Base-by-base conservation (phyloP, 2,888 invertebrate genomes). In the Sicus ferrugineus region DNA sequence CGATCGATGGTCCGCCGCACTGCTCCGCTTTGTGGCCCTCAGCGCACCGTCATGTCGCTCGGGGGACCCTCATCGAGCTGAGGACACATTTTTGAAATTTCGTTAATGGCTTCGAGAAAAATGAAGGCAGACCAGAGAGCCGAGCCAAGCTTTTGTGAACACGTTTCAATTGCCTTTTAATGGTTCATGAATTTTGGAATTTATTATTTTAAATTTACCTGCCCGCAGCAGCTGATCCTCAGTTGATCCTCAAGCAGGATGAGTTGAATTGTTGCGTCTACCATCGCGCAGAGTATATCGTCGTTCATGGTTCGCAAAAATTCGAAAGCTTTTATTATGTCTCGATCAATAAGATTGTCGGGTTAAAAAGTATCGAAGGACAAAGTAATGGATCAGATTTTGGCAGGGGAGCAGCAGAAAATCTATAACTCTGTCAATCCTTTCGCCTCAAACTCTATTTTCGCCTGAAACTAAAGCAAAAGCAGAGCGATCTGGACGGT, bases 61-160 rank as follows among this genome's bases (percentile, higher is more conserved):
- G 52, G 14, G 50, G 61, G 30, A 30, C 59, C 48, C 48, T 67
- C 64, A 63, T 50, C 65, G 68, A 50, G 64, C 64, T 42, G 69
- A 42, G 70, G 72, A 68, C 72, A 72, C 68, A 72, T 70, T 72
- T 72, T 68, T 66, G 66, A 70, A 72, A 68, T 72, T 70, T 72
- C 58, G 62, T 62, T 68, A 72, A 72, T 72, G 67, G 38, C 6
- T 65, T 59, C 48, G 7, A 42, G 31, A 58, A 58, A 42, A 31
- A 31, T 14, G 11, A 48, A 63, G 30, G 19, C 26, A 21, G 14
- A 16, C 11, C 26, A 21, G 1, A 31, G 16, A 34, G 52, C 14
- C 30, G 21, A 21, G 11, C 42, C 42, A 56, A 42, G 28, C 42
- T 56, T 66, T 56, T 28, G 38, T 56, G 66, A 56, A 30, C 38